Evolutionary conservation across 2,797 vertebrate genomes (phyloP), one percentile per base, ranked within the genome.

Genomic region (Miichthys miiuy): DNA sequence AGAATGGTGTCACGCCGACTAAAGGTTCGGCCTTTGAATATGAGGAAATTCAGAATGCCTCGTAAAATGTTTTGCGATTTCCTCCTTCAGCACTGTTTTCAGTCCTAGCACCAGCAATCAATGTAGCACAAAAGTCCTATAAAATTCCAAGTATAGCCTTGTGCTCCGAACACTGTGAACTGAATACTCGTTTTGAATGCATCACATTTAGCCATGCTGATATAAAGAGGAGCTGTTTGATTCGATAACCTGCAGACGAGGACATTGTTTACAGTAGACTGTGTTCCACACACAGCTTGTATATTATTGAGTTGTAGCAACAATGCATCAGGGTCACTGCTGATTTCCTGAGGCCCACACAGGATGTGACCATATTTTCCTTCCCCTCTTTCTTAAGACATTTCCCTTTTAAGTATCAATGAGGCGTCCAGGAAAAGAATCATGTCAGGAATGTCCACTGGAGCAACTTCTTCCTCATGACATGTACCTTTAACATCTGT

Each of bases 301-400:
- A 64, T 84, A 72, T 85, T 80, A 72, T 82, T 81, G 52, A 73
- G 67, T 57, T 55, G 48, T 21, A 56, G 52, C 52, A 82, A 93
- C 90, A 93, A 91, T 91, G 55, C 81, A 66, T 81, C n/a, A 16
- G 68, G 82, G 79, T 88, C 66, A 65, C 23, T 63, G 83, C 57
- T 81, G 60, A 68, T 77, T 83, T 92, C 86, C 87, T 54, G 55
- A 80, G 71, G 47, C 77, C 66, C 70, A 50, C 34, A 68, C 85
- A 88, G 91, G 92, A 92, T 75, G 83, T 61, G 46, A 79, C 58
- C 72, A 34, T 67, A 51, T 81, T 79, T 82, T 72, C 67, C 68
- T 89, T 90, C 78, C 80, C 44, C 18, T 82, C 67, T 72, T 75
- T 89, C 83, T 82, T 64, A 23, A 77, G 74, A 80, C 34, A 41